Base-by-base conservation (phyloP, 2,888 invertebrate genomes). In the Epinotia ramella region DNA sequence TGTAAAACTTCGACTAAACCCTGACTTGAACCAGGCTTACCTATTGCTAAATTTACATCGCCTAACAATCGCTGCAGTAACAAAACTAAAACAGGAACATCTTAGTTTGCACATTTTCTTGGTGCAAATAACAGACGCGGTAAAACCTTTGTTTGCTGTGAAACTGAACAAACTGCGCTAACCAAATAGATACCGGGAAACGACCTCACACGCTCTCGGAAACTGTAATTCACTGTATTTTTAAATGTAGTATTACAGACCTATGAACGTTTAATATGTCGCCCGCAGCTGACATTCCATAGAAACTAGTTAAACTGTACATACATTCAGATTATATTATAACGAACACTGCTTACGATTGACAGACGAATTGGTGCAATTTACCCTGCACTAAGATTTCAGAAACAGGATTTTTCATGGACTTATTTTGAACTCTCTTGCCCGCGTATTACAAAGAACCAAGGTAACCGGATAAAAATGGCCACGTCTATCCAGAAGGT, bases 161-260 rank as follows among this genome's bases (percentile, higher is more conserved):
- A 44, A 40, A 44, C 68, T 57, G 40, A 68, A 68, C 68, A 68
- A 68, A 57, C 68, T 20, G 68, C 57, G 57, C 68, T 24, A 44
- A 24, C 13, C 68, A 59, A 59, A 68, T 59, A 68, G 44, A 68
- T 68, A 59, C 57, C 40, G 13, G 20, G 57, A 13, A 44, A 68
- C 40, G 44, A 67, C 57, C 56, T 53, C 40, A 13, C 53, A 28
- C 40, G 2, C 9, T 18, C 16, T 24, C 46, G 1, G 20, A 16
- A 67, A 57, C 33, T 40, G 67, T 46, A 46, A 44, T 65, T 46
- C 18, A 46, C 46, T 49, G 44, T 65, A 65, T 16, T 9, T 64
- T 63, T 63, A 62, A 62, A 40, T 3, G n/a, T 28, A 2, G 2
- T 3, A 28, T 20, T 20, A 20, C 20, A 20, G 20, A 20, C 20